These are phyloP conservation scores for Adela reaumurella DNA, from an alignment of 2,888 invertebrate genomes.

Conservation along the genomic window DNA sequence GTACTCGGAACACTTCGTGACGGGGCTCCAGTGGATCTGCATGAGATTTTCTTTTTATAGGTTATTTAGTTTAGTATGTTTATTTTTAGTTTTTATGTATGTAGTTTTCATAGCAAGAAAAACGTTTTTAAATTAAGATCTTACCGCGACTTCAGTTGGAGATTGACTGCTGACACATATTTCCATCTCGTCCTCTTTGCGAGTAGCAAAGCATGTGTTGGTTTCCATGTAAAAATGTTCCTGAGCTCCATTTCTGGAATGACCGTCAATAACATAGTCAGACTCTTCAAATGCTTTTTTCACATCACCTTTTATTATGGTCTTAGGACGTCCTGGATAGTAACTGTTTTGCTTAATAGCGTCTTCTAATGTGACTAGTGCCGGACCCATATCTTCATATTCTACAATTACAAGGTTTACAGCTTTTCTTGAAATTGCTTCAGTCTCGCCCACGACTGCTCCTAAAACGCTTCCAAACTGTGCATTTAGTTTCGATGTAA, in stretches of 20 bases:
- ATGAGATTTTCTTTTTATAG: no score
- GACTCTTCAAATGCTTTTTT: conserved; percentile 62
- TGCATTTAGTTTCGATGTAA: conserved; percentile 64
- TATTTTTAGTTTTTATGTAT: no score
- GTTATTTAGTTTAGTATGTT: no score
- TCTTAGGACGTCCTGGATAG: conserved; percentile 52
- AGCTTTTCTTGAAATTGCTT: conserved; percentile 74
- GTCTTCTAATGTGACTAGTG: conserved; percentile 85
- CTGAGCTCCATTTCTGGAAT: conserved; percentile 71
- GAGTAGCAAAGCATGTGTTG: conserved; percentile 60
- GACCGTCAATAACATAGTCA: conserved; percentile 65
- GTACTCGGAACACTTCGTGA: no score
- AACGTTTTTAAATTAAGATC: conserved; percentile 12
- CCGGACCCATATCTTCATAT: conserved; percentile 74
- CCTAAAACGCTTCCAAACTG: conserved; percentile 80
- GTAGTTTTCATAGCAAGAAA: no score
- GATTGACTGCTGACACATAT: conserved; percentile 77
- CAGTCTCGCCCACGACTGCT: conserved; percentile 72
- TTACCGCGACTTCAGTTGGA: conserved; percentile 68
- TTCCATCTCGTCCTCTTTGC: conserved; percentile 81
- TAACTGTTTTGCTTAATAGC: conserved; percentile 72
- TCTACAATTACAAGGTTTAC: conserved; percentile 69
- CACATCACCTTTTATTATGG: conserved; percentile 62
- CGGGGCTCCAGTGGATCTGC: no score
- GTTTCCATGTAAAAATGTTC: conserved; percentile 92